Base-by-base conservation (phyloP, 2,797 vertebrate genomes). In the Anguilla megastoma region DNA sequence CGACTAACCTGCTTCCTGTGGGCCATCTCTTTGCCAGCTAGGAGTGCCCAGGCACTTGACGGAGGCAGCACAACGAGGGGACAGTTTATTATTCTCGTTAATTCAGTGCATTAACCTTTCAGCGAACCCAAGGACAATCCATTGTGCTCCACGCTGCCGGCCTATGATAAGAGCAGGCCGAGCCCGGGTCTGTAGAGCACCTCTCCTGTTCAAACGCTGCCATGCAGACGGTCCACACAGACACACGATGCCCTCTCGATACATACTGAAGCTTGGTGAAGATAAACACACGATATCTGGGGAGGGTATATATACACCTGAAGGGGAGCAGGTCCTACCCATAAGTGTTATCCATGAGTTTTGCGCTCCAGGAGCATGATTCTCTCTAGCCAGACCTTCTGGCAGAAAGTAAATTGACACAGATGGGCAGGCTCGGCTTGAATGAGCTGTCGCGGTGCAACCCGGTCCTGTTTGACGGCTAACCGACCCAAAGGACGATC, bases 91-190 rank as follows among this genome's bases (percentile, higher is more conserved):
- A 56, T 85, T 33, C 84, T 85, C 84, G n/a, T 85, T 60, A 85
- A 85, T 85, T 85, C 56, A 41, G 54, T 85, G 16, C 84, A 60
- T 60, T 85, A 85, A 85, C 52, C 84, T 85, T 85, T 85, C 84
- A 33, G 84, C 27, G 27, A 60, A 58, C 50, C 30, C 54, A 12
- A 27, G n/a, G 52, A 21, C 56, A 33, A 30, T 85, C 56, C 48
- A 16, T 30, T 36, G n/a, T 21, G 24, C 30, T 60, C 52, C 52
- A 21, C 54, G 8, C 52, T 33, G 54, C 56, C 3, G 30, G 84
- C 84, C 52, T 24, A 18, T 41, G 84, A 85, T 60, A 85, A 85
- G 52, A 16, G 30, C 27, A 52, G 41, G 56, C 33, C 12, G 84
- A 36, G 52, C 24, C 30, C 18, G 84, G 27, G 27, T 41, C 14